Base-by-base conservation (phyloP, 2,113 vertebrate genomes). In the Oxygymnocypris stewartii region DNA sequence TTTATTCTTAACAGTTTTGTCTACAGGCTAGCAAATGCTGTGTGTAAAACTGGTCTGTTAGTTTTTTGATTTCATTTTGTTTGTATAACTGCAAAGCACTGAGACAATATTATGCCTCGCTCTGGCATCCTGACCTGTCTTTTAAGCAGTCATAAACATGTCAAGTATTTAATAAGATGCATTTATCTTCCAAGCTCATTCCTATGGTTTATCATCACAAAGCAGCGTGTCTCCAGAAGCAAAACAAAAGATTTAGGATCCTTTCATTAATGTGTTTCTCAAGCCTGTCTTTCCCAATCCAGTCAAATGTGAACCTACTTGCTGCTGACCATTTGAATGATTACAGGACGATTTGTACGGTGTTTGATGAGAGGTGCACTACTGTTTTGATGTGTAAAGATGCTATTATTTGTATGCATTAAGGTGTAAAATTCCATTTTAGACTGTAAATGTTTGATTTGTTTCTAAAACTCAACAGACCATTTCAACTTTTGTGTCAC, bases 101-200 rank as follows among this genome's bases (percentile, higher is more conserved):
- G 25, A 77, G 40, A 76, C 37, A 85, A 31, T 25, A 85, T 47
- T 31, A 85, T 35, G 8, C 35, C 11, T 78, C 47, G 6, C 25
- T 77, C 37, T 61, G 83, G 83, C 18, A 14, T 28, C 82, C 35
- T 85, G 44, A 63, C 71, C 28, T 65, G 54, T 65, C 25, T 14
- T 85, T 65, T 76, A 73, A 65, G n/a, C 18, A 47, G 25, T 65
- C 25, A 85, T 65, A 85, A 77, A 85, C 59, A 85, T 35, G 71
- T 85, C 54, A 76, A 31, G 84, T 7, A 63, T 63, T 57, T 59
- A 84, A 84, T 59, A 61, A 84, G 54, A 76, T 84, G 76, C 59
- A 75, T 57, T 84, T 37, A 63, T 76, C 49, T 78, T 54, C 76
- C 9, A 35, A 74, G 49, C 54, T 84, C 18, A 37, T 84, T 40